Conservation (phyloP, 2,113 vertebrate genomes). For the Syngnathus floridae region DNA sequence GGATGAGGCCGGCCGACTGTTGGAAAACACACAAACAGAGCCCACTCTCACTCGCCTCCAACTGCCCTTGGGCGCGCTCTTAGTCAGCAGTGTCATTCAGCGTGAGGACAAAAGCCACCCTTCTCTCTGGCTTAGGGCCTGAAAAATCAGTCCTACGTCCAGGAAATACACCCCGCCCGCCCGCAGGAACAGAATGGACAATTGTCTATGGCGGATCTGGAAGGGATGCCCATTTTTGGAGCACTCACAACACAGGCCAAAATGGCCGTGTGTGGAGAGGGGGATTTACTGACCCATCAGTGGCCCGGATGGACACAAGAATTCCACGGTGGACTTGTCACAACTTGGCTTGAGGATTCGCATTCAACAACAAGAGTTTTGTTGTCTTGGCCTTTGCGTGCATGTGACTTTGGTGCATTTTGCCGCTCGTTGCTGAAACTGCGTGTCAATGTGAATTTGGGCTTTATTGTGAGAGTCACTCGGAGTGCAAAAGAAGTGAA, state of each 20-base stretch:
- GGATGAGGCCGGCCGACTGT: constrained; percentile 44
- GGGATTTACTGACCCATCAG: constrained; percentile 42
- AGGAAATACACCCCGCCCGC: constrained; percentile 68
- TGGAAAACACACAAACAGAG: constrained; percentile 50
- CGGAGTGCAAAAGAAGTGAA: constrained; percentile 27
- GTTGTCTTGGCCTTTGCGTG: constrained; percentile 33
- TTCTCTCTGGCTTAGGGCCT: constrained; percentile 68
- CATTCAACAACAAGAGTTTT: constrained; percentile 50
- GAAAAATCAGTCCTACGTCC: constrained; percentile 68
- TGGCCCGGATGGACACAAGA: constrained; percentile 49
- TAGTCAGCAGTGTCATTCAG: constrained; percentile 66
- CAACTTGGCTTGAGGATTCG: constrained; percentile 48
- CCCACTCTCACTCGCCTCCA: constrained; percentile 43
- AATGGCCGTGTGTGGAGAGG: constrained; percentile 32
- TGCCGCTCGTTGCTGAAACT: constrained; percentile 7
- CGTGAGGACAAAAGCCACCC: constrained; percentile 67
- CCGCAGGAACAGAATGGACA: constrained; percentile 57
- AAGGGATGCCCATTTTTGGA: constrained; percentile 72
- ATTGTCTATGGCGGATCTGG: constrained; percentile 73
- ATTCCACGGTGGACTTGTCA: constrained; percentile 44
- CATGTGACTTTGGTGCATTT: constrained; percentile 21
- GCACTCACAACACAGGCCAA: constrained; percentile 51
- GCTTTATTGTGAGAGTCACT: constrained; percentile 25
- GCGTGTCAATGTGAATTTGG: background rate
- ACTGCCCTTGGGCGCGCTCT: constrained; percentile 44